These are phyloP conservation scores for Chloropsis hardwickii DNA, from an alignment of 2,113 vertebrate genomes.

Conservation along the genomic window DNA sequence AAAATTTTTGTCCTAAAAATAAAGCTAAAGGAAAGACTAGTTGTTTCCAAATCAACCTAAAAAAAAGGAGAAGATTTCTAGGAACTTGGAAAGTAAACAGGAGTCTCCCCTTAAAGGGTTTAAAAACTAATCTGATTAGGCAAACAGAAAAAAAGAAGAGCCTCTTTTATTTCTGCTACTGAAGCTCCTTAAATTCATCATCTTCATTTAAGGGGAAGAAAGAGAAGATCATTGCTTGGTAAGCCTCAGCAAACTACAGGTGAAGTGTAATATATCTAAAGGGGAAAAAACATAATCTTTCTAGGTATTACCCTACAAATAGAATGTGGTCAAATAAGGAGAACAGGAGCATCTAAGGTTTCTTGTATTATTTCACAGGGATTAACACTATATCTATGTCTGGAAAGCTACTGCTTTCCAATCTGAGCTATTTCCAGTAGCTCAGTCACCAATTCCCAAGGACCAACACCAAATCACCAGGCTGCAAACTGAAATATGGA, in stretches of 20 bases:
- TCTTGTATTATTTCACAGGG: not conserved
- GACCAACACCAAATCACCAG: not conserved
- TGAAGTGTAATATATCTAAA: not conserved
- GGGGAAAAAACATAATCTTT: not conserved
- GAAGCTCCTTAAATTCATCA: constrained; percentile 6
- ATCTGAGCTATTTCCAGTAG: not conserved
- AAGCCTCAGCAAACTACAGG: not conserved
- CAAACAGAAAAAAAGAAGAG: not conserved
- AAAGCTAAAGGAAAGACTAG: not conserved
- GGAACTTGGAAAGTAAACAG: not conserved
- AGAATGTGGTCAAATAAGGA: not conserved
- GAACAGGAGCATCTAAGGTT: not conserved
- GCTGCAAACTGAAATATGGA: not conserved
- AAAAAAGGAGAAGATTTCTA: not conserved
- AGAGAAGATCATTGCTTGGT: not conserved
- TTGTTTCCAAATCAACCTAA: not conserved
- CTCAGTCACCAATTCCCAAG: not conserved
- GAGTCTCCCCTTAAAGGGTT: not conserved
- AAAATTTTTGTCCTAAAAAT: not conserved
- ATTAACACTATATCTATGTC: not conserved
- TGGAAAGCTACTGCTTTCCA: not conserved
- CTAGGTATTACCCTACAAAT: not conserved
- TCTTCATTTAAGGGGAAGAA: not conserved
- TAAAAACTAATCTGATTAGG: not conserved
- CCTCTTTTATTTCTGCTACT: not conserved